Conservation (phyloP, 2,113 vertebrate species). For the Pterocles gutturalis region DNA sequence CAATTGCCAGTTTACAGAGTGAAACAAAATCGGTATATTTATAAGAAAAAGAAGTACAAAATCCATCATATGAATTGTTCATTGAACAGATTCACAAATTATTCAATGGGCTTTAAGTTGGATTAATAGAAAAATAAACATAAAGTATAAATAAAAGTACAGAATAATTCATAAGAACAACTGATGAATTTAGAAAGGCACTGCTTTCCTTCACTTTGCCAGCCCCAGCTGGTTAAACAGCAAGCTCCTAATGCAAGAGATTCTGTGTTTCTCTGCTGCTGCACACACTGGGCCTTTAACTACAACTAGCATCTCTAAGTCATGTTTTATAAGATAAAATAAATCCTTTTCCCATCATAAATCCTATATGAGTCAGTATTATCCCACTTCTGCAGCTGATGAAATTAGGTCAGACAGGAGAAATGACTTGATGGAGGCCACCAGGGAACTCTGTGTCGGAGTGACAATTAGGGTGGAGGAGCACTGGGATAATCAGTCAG, state of each 20-base stretch:
- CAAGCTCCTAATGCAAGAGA: not conserved
- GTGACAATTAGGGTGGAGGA: not conserved
- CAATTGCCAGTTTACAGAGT: not conserved
- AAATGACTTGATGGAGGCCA: not conserved
- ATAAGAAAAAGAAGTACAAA: not conserved
- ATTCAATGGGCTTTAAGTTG: not conserved
- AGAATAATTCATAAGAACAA: not conserved
- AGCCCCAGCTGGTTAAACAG: not conserved
- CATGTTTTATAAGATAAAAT: not conserved
- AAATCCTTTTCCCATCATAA: slow-evolving; percentile 25
- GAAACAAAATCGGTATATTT: not conserved
- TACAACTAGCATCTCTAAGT: not conserved
- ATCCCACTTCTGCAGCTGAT: not conserved
- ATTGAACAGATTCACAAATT: not conserved
- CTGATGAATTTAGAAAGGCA: not conserved
- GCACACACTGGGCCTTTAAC: not conserved
- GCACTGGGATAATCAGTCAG: fast-evolving
- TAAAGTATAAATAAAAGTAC: not conserved
- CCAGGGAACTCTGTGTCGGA: not conserved
- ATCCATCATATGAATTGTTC: not conserved
- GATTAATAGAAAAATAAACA: not conserved
- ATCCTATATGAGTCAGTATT: not conserved
- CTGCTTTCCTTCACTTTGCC: not conserved
- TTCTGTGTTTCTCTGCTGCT: fast-evolving
- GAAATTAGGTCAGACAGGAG: slow-evolving; percentile 27